Percentiles rank a stretch among this genome's conserved stretches.
Evolutionary conservation across 2,113 vertebrate genomes (phyloP).

Genomic region (Clinocottus analis): DNA sequence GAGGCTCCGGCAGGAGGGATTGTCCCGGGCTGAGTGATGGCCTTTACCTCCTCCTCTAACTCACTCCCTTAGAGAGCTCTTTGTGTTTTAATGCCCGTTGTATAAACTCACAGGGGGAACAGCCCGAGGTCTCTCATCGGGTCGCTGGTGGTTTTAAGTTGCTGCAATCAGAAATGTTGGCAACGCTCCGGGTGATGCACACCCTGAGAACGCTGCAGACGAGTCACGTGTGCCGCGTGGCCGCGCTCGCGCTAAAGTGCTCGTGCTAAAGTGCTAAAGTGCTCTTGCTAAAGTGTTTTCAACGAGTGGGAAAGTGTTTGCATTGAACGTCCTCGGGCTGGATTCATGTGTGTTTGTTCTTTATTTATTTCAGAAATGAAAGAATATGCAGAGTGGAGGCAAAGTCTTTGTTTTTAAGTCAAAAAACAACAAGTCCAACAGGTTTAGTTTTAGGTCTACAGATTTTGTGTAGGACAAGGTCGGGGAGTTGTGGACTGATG

Average conservation of each 20-base stretch:
- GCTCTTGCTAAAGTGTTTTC: too few species aligned
- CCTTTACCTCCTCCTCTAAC: conserved; percentile 53
- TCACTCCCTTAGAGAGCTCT: conserved; percentile 47
- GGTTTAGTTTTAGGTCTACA: too few species aligned
- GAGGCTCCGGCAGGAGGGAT: conserved; percentile 45
- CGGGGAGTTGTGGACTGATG: too few species aligned
- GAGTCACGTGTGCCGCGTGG: conserved; percentile 8
- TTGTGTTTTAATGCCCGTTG: conserved; percentile 43
- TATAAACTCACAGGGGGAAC: conserved; percentile 41
- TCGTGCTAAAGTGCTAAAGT: too few species aligned
- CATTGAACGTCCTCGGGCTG: neutral
- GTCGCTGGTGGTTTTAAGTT: neutral
- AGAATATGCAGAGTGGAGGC: neutral
- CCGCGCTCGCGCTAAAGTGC: too few species aligned
- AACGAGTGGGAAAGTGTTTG: neutral
- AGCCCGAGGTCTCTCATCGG: conserved; percentile 6
- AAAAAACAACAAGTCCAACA: too few species aligned
- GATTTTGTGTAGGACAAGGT: too few species aligned
- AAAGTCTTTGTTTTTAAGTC: neutral
- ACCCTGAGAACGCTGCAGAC: neutral
- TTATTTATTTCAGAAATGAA: neutral
- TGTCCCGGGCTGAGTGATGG: conserved; percentile 61
- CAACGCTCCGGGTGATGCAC: conserved; percentile 9
- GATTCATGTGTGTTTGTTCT: neutral
- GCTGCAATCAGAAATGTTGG: neutral